A percentile compares a stretch with the other conserved stretches of the same genome.
phyloP scores from a whole-genome alignment of 2,888 invertebrate genomes.

The Acronicta leporina region DNA sequence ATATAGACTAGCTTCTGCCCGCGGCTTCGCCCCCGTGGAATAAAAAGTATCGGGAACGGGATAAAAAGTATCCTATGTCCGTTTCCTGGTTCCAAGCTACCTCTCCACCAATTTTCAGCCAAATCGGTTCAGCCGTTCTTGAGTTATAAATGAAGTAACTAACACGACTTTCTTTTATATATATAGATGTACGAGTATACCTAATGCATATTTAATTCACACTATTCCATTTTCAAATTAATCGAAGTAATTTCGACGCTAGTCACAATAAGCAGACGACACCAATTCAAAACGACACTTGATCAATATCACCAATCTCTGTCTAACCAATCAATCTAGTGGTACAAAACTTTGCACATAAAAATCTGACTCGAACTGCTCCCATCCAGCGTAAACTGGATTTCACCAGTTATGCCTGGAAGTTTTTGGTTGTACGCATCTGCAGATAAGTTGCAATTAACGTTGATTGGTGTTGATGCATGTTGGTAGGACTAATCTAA shows the following conservation, averaged over 20 bases:
- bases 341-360: slow-evolving; percentile 19
- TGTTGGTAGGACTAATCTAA: slow-evolving; percentile 51
- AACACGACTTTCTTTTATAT: too few species aligned
- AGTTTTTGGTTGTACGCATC: slow-evolving; percentile 12
- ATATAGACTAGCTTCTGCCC: too few species aligned
- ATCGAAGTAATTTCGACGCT: slow-evolving; percentile 12
- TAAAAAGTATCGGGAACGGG: too few species aligned
- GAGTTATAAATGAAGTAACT: too few species aligned
- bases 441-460: slow-evolving; percentile 60
- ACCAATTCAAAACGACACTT: slow-evolving; percentile 38
- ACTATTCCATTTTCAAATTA: slow-evolving; percentile 19
- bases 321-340: slow-evolving; percentile 39
- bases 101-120: too few species aligned
- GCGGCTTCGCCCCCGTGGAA: too few species aligned
- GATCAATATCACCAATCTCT: slow-evolving; percentile 37
- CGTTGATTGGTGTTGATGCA: slow-evolving; percentile 67
- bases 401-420: slow-evolving; percentile 17
- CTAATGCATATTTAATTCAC: background rate
- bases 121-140: too few species aligned
- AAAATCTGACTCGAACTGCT: slow-evolving; percentile 9
- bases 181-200: too few species aligned
- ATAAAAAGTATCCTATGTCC: too few species aligned
- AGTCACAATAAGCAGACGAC: slow-evolving; percentile 6
- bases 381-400: slow-evolving; percentile 18
- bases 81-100: too few species aligned